Percentiles rank a stretch among this genome's conserved stretches.
phyloP scores from a whole-genome alignment of 2,888 invertebrate species.

The Patella depressa region DNA sequence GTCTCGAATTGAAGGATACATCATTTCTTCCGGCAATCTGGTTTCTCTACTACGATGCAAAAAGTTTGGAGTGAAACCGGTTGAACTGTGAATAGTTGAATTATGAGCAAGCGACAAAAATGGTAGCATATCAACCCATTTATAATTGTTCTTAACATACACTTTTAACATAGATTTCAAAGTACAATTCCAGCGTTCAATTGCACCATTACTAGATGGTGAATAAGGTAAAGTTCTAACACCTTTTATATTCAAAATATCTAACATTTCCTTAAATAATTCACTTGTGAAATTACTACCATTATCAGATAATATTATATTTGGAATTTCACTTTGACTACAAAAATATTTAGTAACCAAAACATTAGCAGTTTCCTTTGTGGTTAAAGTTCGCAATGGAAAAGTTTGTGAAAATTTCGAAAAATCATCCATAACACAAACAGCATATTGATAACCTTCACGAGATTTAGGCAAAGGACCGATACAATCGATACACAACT shows the following conservation, averaged over 20 bases:
- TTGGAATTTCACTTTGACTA: neutral
- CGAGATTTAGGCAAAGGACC: neutral
- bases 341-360: slow-evolving; percentile 6
- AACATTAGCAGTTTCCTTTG: slow-evolving; percentile 2
- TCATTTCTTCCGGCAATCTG: neutral
- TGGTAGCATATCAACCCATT: slow-evolving; percentile 2
- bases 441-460: slow-evolving; percentile 2
- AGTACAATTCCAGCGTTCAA: neutral
- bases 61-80: slow-evolving; percentile 8
- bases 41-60: slow-evolving; percentile 3
- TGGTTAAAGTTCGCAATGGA: neutral
- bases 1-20: neutral
- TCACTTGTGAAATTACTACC: slow-evolving; percentile 7
- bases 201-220: neutral
- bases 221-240: neutral
- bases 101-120: slow-evolving; percentile 12
- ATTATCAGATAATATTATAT: neutral
- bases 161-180: neutral
- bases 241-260: neutral
- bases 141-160: neutral
- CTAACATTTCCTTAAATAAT: neutral
- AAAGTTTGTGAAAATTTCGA: slow-evolving; percentile 1
- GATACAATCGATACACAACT: slow-evolving; percentile 8
- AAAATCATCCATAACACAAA: slow-evolving; percentile 14
- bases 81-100: neutral